Conservation (phyloP, 2,888 invertebrate genomes). For the Blera fallax region DNA sequence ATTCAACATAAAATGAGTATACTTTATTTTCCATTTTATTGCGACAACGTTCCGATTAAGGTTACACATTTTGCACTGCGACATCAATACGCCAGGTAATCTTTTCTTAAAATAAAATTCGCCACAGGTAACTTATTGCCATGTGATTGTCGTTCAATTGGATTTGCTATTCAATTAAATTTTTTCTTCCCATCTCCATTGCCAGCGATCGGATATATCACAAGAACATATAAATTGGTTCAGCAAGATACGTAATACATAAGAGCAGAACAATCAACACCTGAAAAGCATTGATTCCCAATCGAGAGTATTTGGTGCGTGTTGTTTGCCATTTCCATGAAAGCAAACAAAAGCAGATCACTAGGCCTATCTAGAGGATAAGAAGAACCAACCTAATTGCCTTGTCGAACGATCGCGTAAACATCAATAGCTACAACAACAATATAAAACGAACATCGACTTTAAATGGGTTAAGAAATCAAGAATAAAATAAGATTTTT, state of each 20-base stretch:
- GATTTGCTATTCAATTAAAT: too few relatives aligned
- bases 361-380: constrained; percentile 54
- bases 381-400: constrained; percentile 54
- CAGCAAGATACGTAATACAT: background rate
- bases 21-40: background rate
- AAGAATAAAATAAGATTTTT: constrained; percentile 8
- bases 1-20: background rate
- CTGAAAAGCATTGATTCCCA: constrained; percentile 47
- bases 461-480: constrained; percentile 47
- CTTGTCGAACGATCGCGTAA: constrained; percentile 10
- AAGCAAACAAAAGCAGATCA: constrained; percentile 62
- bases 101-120: background rate
- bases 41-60: background rate
- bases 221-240: constrained; percentile 25
- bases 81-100: background rate
- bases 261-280: constrained; percentile 29
- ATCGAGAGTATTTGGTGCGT: constrained; percentile 60
- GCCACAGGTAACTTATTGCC: constrained; percentile 1
- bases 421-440: background rate
- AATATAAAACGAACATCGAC: background rate
- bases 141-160: constrained; percentile 17
- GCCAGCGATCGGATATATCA: background rate
- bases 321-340: constrained; percentile 44
- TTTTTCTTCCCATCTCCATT: background rate
- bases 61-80: background rate